A percentile compares a stretch with the other conserved stretches of the same genome.
Conservation (phyloP, 2,113 vertebrate species). For the Apteryx owenii region DNA sequence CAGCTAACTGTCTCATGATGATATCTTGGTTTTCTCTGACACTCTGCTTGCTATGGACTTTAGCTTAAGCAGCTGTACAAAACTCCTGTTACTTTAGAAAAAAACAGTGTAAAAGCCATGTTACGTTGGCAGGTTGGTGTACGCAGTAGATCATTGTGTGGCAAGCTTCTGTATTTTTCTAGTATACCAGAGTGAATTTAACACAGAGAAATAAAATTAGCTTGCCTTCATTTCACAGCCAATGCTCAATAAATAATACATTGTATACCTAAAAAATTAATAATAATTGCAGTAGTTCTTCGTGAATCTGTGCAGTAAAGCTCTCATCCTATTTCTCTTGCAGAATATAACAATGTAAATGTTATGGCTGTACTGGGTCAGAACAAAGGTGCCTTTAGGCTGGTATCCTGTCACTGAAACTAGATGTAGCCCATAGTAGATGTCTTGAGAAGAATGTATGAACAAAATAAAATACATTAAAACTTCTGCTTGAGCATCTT, state of each 20-base stretch:
- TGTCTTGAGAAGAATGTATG: neutral
- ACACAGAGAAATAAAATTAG: neutral
- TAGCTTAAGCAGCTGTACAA: neutral
- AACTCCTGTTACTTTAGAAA: neutral
- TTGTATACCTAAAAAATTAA: neutral
- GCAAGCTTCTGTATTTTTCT: neutral
- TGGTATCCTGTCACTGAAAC: neutral
- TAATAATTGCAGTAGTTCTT: neutral
- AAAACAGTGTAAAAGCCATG: accelerated
- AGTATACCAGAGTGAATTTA: neutral
- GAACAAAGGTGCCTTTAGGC: neutral
- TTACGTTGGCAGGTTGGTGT: neutral
- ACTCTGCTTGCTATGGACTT: neutral
- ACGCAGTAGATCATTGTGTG: neutral
- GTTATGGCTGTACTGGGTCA: neutral
- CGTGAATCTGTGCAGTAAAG: neutral
- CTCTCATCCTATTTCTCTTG: neutral
- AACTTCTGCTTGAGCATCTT: neutral
- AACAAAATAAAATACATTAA: neutral
- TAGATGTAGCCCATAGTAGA: neutral
- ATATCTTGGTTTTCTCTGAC: neutral
- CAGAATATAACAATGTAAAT: neutral
- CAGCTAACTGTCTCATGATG: neutral
- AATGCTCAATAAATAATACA: neutral
- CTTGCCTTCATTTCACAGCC: neutral